Conservation (phyloP, 2,113 vertebrate species). For the Parus major region DNA sequence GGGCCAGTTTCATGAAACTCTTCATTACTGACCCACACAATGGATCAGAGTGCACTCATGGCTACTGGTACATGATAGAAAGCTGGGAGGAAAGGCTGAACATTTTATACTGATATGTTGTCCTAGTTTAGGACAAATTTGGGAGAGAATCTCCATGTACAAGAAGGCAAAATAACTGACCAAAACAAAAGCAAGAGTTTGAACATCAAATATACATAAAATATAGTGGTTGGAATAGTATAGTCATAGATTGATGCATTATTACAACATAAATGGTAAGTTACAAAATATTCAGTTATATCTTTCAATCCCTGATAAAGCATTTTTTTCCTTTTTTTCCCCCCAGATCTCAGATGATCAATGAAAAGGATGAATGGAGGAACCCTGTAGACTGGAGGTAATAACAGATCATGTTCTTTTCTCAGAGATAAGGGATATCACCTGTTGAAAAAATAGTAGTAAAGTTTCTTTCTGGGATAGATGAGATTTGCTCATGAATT, state of each 20-base stretch:
- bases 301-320: neutral
- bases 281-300: neutral
- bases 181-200: neutral
- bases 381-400: neutral
- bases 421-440: neutral
- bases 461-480: neutral
- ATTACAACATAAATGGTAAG: neutral
- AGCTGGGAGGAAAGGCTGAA: neutral
- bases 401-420: neutral
- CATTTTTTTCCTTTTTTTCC: rapidly evolving
- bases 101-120: no score
- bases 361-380: neutral
- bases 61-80: neutral
- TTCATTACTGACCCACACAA: rapidly evolving
- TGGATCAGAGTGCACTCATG: neutral
- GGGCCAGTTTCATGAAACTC: neutral
- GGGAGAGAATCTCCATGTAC: no score
- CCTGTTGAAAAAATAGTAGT: neutral
- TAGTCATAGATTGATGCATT: neutral
- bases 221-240: neutral
- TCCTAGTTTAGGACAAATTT: no score
- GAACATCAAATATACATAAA: neutral
- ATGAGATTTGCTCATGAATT: neutral
- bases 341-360: neutral
- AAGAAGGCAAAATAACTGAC: neutral